Conservation (phyloP, 2,888 invertebrate species). For the Ectemnius lituratus region DNA sequence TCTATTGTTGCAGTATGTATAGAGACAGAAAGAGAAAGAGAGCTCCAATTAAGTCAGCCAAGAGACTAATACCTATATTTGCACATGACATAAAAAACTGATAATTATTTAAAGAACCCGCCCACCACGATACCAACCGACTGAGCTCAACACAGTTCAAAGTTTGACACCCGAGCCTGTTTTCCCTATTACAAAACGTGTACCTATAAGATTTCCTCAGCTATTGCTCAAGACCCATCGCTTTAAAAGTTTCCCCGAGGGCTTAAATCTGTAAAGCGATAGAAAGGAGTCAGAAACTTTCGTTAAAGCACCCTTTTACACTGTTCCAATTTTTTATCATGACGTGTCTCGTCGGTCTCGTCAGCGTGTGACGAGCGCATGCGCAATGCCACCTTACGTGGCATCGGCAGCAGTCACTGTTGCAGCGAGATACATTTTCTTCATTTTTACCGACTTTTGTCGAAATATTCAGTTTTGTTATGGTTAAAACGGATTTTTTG, state of each 20-base stretch:
- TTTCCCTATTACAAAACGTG: background rate
- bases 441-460: slow-evolving; percentile 71
- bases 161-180: slow-evolving; percentile 6
- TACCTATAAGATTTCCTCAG: background rate
- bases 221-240: background rate
- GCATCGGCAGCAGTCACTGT: slow-evolving; percentile 77
- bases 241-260: background rate
- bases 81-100: too few relatives aligned
- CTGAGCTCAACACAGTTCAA: slow-evolving; percentile 1
- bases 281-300: background rate
- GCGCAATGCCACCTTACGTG: slow-evolving; percentile 82
- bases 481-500: slow-evolving; percentile 67
- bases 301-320: slow-evolving; percentile 25
- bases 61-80: too few relatives aligned
- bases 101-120: slow-evolving; percentile 24
- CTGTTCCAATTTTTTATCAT: slow-evolving; percentile 52
- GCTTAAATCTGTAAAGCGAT: slow-evolving; percentile 13
- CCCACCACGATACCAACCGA: slow-evolving; percentile 26
- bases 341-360: slow-evolving; percentile 73
- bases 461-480: slow-evolving; percentile 69
- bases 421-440: slow-evolving; percentile 67
- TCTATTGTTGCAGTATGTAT: too few relatives aligned
- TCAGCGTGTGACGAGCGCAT: slow-evolving; percentile 75
- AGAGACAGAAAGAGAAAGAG: too few relatives aligned
- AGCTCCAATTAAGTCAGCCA: too few relatives aligned